Percentiles rank a stretch among this genome's conserved stretches.
These are phyloP conservation scores for Unio pictorum DNA, from an alignment of 2,888 invertebrate genomes.

Conservation along the genomic window DNA sequence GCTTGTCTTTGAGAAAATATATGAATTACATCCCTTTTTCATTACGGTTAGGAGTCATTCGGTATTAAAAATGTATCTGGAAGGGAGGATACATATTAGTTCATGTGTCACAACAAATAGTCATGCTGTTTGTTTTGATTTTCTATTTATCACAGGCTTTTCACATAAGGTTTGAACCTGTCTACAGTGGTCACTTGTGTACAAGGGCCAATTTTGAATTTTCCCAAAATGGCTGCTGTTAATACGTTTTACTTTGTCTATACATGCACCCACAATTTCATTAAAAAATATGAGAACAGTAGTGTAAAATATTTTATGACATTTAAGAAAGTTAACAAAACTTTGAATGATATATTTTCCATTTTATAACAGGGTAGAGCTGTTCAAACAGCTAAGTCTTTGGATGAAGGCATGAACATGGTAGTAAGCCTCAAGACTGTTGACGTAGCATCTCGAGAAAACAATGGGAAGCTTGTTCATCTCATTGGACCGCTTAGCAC, in stretches of 20 bases:
- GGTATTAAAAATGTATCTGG: no score
- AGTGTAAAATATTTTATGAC: neutral
- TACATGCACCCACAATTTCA: neutral
- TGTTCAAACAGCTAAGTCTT: slow-evolving; percentile 83
- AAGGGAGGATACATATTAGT: no score
- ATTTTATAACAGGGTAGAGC: slow-evolving; percentile 78
- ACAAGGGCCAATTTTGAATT: no score
- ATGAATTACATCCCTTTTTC: no score
- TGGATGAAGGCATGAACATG: slow-evolving; percentile 84
- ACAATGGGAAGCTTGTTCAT: slow-evolving; percentile 85
- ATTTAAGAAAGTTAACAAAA: neutral
- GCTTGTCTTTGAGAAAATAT: no score
- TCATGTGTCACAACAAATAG: no score
- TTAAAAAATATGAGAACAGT: neutral
- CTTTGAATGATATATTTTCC: slow-evolving; percentile 52
- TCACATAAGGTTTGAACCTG: no score
- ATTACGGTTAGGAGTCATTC: no score
- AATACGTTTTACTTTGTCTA: neutral
- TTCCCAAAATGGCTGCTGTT: no score
- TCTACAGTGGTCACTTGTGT: no score
- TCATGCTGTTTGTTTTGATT: no score
- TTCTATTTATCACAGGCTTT: no score
- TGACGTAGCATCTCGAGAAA: slow-evolving; percentile 74
- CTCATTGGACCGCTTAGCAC: slow-evolving; percentile 82
- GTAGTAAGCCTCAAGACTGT: slow-evolving; percentile 74